Conservation (phyloP, 2,113 vertebrate species). For the Leiothrix lutea region DNA sequence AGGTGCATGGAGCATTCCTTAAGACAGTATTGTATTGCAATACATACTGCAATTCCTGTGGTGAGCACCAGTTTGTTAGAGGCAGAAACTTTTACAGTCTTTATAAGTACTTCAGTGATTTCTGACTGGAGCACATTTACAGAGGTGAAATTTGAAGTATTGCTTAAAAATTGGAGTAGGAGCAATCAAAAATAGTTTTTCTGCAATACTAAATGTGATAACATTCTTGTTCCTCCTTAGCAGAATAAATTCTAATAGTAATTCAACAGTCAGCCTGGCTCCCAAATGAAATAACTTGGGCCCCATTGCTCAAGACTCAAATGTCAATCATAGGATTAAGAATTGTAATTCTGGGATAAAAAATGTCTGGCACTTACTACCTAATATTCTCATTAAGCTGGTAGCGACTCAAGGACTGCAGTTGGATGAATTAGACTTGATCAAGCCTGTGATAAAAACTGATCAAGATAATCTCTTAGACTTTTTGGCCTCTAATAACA, state of each 20-base stretch:
- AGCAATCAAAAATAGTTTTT: not conserved
- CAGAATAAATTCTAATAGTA: not conserved
- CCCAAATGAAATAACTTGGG: not conserved
- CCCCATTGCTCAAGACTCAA: not conserved
- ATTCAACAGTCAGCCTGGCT: not conserved
- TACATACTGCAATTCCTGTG: fast-evolving
- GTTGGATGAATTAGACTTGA: not conserved
- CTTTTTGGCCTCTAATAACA: not conserved
- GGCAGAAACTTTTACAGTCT: not conserved
- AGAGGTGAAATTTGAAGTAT: not conserved
- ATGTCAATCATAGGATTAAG: not conserved
- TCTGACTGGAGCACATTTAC: not conserved
- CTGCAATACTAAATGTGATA: not conserved
- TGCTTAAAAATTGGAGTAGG: not conserved
- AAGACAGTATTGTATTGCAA: not conserved
- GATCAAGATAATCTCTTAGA: not conserved
- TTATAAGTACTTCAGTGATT: not conserved
- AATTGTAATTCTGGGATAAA: not conserved
- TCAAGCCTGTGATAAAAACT: not conserved
- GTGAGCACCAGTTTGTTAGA: not conserved
- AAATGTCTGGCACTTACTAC: not conserved
- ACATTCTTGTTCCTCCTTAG: not conserved
- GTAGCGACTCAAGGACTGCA: not conserved
- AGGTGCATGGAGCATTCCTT: not conserved
- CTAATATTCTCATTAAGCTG: not conserved